Conservation (phyloP, 1,140 invertebrate genomes). For the Heliconius congener region DNA sequence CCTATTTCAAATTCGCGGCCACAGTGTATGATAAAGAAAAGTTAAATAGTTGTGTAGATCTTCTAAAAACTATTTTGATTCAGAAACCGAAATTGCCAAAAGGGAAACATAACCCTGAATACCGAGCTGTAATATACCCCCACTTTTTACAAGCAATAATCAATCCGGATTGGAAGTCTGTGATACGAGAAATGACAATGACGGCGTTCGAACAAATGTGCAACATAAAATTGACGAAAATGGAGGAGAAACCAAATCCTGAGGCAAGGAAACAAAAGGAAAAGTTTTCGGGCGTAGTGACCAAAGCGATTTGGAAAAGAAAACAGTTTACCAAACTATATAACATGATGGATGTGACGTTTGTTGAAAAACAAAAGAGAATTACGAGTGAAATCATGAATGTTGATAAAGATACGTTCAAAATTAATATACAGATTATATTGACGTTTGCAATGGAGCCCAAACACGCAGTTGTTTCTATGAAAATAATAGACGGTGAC, state of each 20-base stretch:
- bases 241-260: conserved; percentile 44
- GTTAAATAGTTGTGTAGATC: conserved; percentile 32
- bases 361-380: conserved; percentile 46
- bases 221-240: conserved; percentile 42
- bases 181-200: conserved; percentile 42
- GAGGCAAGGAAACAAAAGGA: conserved; percentile 48
- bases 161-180: conserved; percentile 51
- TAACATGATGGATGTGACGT: conserved; percentile 25
- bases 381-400: conserved; percentile 55
- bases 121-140: conserved; percentile 46
- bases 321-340: conserved; percentile 45
- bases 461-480: conserved; percentile 28
- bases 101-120: conserved; percentile 42
- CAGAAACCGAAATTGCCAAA: conserved; percentile 46
- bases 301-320: conserved; percentile 59
- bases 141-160: conserved; percentile 40
- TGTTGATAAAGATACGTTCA: conserved; percentile 33
- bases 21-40: conserved; percentile 52
- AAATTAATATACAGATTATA: conserved; percentile 48
- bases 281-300: conserved; percentile 43
- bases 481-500: conserved; percentile 49
- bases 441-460: conserved; percentile 44
- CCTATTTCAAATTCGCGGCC: conserved; percentile 54
- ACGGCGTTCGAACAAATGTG: conserved; percentile 55
- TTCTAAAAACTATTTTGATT: conserved; percentile 53